Conservation (phyloP, 2,888 invertebrate species). For the Pasiphila rectangulata region DNA sequence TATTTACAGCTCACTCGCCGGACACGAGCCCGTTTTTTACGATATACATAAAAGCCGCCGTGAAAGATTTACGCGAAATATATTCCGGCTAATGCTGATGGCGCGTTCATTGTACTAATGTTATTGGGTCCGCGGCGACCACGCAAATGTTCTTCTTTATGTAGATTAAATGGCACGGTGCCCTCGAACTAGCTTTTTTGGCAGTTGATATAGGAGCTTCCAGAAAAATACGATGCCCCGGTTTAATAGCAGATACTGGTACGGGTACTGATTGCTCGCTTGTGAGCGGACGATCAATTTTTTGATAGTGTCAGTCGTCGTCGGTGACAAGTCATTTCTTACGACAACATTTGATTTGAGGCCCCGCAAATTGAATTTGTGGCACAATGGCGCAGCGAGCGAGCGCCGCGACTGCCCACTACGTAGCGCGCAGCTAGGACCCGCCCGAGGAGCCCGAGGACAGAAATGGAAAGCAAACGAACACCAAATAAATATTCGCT, state of each 20-base stretch:
- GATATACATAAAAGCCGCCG: constrained; percentile 78
- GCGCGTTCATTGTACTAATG: constrained; percentile 55
- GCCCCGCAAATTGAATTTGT: constrained; percentile 73
- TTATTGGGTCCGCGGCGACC: constrained; percentile 41
- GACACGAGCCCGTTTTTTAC: constrained; percentile 76
- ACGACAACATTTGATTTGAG: constrained; percentile 74
- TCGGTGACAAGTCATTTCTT: constrained; percentile 67
- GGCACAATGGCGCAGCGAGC: constrained; percentile 56
- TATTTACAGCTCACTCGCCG: constrained; percentile 71
- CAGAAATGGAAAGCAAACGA: constrained; percentile 68
- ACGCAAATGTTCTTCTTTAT: constrained; percentile 37
- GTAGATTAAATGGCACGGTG: constrained; percentile 38
- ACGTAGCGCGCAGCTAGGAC: constrained; percentile 15
- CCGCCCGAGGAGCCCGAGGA: constrained; percentile 32
- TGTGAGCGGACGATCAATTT: constrained; percentile 65
- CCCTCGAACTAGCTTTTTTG: constrained; percentile 7
- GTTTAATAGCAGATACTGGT: not conserved
- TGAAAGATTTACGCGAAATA: constrained; percentile 78
- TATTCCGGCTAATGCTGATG: constrained; percentile 77
- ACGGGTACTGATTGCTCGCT: constrained; percentile 21
- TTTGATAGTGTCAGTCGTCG: constrained; percentile 74
- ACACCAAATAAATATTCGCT: constrained; percentile 78
- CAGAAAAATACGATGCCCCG: not conserved
- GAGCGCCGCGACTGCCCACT: constrained; percentile 20
- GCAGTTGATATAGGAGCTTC: constrained; percentile 9